Percentiles rank a stretch among this genome's conserved stretches.
phyloP scores from a whole-genome alignment of 2,113 vertebrate genomes.

The Microtus pennsylvanicus region DNA sequence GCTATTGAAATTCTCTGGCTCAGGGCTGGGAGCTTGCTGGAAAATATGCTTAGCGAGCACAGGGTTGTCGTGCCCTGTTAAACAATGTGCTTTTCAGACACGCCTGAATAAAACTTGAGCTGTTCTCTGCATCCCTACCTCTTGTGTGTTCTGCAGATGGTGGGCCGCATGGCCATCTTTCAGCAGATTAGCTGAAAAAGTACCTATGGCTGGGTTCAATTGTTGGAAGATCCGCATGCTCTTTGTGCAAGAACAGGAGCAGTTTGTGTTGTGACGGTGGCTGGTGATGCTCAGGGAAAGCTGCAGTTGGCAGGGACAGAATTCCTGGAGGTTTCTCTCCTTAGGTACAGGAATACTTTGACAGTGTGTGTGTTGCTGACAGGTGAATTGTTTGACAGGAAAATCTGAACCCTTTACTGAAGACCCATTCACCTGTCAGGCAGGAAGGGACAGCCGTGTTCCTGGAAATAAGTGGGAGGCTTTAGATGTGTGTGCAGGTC shows the following conservation, averaged over 20 bases:
- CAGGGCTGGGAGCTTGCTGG: background rate
- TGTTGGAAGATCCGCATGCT: constrained; percentile 86
- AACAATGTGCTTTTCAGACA: constrained; percentile 36
- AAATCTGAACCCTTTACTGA: constrained; percentile 74
- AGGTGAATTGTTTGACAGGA: constrained; percentile 82
- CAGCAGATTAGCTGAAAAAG: constrained; percentile 89
- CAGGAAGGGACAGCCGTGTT: constrained; percentile 24
- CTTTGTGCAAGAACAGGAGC: constrained; percentile 88
- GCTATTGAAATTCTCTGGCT: background rate
- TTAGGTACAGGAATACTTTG: constrained; percentile 81
- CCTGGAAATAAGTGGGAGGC: constrained; percentile 56
- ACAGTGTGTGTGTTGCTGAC: constrained; percentile 82
- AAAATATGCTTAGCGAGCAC: background rate
- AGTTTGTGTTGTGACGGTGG: constrained; percentile 88
- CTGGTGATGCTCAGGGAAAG: constrained; percentile 89
- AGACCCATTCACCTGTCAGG: constrained; percentile 71
- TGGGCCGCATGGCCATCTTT: constrained; percentile 88
- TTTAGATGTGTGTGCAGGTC: constrained; percentile 51
- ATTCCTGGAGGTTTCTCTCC: constrained; percentile 79
- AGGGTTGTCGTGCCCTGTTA: background rate
- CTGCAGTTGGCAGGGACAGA: constrained; percentile 80
- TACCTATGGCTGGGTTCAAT: constrained; percentile 85
- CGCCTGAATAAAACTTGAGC: constrained; percentile 60
- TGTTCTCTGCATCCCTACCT: constrained; percentile 27
- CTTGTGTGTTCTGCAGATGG: constrained; percentile 80